phyloP scores from a whole-genome alignment of 2,888 invertebrate genomes.

The Litoditis marina region DNA sequence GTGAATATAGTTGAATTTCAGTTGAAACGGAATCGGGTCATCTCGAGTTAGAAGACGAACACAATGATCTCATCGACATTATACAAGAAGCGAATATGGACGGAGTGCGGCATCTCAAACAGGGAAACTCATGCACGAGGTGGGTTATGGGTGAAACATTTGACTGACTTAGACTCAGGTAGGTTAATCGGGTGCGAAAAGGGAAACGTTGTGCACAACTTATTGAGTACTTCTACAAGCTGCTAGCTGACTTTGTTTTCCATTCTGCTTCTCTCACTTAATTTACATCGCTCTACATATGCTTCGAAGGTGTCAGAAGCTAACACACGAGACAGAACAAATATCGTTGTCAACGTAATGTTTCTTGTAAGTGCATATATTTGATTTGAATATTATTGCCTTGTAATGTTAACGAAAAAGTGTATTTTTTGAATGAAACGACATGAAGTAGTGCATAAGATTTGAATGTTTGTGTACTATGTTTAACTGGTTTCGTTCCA shows the following conservation, averaged over 20 bases:
- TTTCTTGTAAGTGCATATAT: no score
- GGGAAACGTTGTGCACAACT: no score
- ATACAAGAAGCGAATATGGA: constrained; percentile 59
- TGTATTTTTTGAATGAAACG: no score
- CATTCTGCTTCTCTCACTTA: neutral
- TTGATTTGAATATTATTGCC: no score
- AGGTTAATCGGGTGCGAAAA: no score
- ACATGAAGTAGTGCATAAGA: neutral
- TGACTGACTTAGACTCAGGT: no score
- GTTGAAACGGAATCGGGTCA: constrained; percentile 11
- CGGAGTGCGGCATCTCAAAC: constrained; percentile 55
- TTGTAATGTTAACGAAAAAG: no score
- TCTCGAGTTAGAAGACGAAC: constrained; percentile 7
- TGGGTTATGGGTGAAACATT: constrained; percentile 7
- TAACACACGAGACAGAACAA: no score
- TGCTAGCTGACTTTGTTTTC: neutral
- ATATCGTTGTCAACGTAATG: no score
- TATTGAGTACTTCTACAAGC: no score
- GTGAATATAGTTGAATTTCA: neutral
- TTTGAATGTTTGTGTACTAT: no score
- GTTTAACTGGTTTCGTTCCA: constrained; percentile 6
- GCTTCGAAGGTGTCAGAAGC: neutral
- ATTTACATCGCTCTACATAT: neutral
- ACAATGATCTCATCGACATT: constrained; percentile 40
- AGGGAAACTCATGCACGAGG: constrained; percentile 39